Evolutionary conservation across 2,888 invertebrate species (phyloP), one percentile per base, ranked within the genome.

Genomic region (Rotaria sp.): DNA sequence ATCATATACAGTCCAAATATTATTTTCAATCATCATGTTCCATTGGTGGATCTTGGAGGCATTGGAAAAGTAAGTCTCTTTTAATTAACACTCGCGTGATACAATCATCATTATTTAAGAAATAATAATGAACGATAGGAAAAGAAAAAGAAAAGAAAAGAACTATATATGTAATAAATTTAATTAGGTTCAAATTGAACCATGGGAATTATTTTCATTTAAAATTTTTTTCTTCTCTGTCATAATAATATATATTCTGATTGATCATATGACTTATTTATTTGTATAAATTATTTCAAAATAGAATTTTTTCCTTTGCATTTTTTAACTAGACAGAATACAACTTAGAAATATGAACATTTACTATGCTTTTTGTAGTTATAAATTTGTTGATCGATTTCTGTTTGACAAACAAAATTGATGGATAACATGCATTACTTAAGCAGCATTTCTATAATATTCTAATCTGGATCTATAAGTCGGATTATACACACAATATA

Each of bases 31-130:
- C 18, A 80, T n/a, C n/a, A 80, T 80, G 80, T 80, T 80, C 45
- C 80, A 80, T 26, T 80, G 80, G 80, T 80, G 80, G 80, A 41
- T 80, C 24, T 80, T 80, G n/a, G 80, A 80, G 21, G 80, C 80
- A 15, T 45, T 80, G 26, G 80, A 80, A 45, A 80, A 80, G 80
- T 80, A 80, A 80, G 80, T 80, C 10, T 15, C 18, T n/a, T 13
- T 21, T n/a, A 80, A 80, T 67, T 67, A 35, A 67, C 67, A 67
- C 35, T 67, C 21, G 67, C 67, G 67, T 67, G 67, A 67, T 67
- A 35, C 30, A 67, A 67, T 67, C 18, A 67, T 67, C 1, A 67
- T 67, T 67, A 67, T 67, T 67, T 67, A 21, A 7, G 7, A 11
- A 26, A 30, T 1, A 38, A 74, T 74, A 38, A 80, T 80, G 45